phyloP scores from a whole-genome alignment of 2,888 invertebrate species.

The Priapulus caudatus region DNA sequence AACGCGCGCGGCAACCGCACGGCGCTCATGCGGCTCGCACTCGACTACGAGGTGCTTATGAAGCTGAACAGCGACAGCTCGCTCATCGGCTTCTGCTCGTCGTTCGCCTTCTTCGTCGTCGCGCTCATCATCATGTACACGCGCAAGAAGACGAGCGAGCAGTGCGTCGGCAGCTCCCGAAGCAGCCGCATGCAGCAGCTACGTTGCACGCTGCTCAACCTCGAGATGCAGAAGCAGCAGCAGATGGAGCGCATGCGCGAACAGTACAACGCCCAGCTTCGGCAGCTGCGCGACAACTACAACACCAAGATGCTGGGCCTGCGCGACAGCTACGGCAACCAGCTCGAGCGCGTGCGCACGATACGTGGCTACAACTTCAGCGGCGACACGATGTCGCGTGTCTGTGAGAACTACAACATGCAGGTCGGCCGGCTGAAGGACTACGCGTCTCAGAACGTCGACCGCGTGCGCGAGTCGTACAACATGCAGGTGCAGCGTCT shows the following conservation, averaged over 20 bases:
- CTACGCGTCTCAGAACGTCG: slow-evolving; percentile 77
- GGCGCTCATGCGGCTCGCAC: slow-evolving; percentile 58
- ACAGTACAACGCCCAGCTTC: slow-evolving; percentile 82
- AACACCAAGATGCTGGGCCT: slow-evolving; percentile 87
- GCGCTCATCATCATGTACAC: slow-evolving; percentile 67
- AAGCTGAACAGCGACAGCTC: slow-evolving; percentile 72
- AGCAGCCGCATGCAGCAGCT: slow-evolving; percentile 68
- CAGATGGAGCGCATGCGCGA: slow-evolving; percentile 76
- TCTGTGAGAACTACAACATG: slow-evolving; percentile 72
- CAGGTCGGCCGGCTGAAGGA: slow-evolving; percentile 82
- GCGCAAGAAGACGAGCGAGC: slow-evolving; percentile 57
- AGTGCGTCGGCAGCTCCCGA: slow-evolving; percentile 52
- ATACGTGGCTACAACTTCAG: slow-evolving; percentile 76
- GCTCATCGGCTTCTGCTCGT: slow-evolving; percentile 64
- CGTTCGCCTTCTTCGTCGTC: slow-evolving; percentile 61
- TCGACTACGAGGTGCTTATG: slow-evolving; percentile 72
- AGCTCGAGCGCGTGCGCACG: slow-evolving; percentile 70
- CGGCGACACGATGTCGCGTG: slow-evolving; percentile 55
- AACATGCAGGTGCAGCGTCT: slow-evolving; percentile 88
- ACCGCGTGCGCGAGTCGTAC: slow-evolving; percentile 88
- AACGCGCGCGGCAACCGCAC: slow-evolving; percentile 70
- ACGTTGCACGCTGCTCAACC: slow-evolving; percentile 73
- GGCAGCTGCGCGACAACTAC: slow-evolving; percentile 82
- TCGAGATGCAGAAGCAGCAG: slow-evolving; percentile 75
- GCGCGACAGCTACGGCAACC: slow-evolving; percentile 74